Evolutionary conservation across 2,113 vertebrate species (phyloP).

Genomic region (Malurus elegans): DNA sequence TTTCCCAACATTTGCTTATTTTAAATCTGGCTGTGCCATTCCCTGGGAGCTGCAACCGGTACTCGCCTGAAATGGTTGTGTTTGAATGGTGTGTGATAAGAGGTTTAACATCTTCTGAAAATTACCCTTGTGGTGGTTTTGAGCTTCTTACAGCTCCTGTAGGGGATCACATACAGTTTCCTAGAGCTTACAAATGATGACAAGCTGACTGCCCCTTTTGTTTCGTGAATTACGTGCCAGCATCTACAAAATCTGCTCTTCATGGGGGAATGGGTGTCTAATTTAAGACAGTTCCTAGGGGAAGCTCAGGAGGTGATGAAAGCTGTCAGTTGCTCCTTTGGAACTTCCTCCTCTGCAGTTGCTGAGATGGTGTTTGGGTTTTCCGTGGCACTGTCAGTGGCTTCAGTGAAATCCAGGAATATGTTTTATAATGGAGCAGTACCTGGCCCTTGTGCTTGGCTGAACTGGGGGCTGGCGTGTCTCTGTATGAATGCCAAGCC

Average conservation of each 20-base stretch:
- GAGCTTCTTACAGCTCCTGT: neutral
- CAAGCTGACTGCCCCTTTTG: slow-evolving; percentile 9
- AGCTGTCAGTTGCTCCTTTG: neutral
- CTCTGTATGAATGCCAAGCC: neutral
- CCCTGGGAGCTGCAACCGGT: neutral
- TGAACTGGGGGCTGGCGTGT: neutral
- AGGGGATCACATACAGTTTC: neutral
- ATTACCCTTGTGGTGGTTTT: neutral
- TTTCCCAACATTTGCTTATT: neutral
- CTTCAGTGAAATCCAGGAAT: neutral
- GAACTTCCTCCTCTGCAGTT: neutral
- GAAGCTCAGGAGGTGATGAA: neutral
- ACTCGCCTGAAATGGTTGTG: neutral
- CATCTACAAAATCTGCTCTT: neutral
- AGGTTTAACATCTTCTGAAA: neutral
- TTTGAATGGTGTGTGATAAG: neutral
- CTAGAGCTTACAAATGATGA: neutral
- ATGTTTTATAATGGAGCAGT: neutral
- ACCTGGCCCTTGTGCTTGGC: neutral
- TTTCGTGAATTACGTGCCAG: neutral
- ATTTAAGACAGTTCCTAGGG: neutral
- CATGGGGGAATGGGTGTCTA: neutral
- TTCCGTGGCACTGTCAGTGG: neutral
- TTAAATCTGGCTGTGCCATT: neutral
- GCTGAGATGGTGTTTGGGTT: neutral